phyloP scores from a whole-genome alignment of 2,113 vertebrate genomes.

The Myanophis thanlyinensis region DNA sequence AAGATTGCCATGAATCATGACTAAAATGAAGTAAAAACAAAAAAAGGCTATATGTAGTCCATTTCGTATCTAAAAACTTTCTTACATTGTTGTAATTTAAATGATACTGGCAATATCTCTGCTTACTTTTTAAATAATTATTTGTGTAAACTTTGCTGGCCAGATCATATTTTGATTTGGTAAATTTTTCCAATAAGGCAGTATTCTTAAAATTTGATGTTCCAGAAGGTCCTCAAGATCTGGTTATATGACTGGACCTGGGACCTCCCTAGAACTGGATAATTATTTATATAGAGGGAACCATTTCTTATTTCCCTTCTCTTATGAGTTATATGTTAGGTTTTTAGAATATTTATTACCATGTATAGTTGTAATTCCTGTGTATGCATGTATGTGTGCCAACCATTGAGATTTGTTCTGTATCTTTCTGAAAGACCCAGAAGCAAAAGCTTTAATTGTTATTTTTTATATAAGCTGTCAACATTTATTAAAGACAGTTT shows the following conservation, averaged over 20 bases:
- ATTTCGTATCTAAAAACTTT: not conserved
- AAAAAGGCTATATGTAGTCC: not conserved
- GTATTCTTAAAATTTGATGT: not conserved
- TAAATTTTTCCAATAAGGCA: not conserved
- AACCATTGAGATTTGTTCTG: constrained; percentile 65
- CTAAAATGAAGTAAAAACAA: not conserved
- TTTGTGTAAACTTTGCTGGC: not conserved
- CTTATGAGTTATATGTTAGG: not conserved
- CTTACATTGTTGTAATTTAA: not conserved
- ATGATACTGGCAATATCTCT: not conserved
- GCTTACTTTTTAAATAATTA: not conserved
- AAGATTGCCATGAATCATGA: not conserved
- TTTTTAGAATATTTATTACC: not conserved
- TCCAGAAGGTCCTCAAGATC: not conserved
- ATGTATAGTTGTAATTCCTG: not conserved
- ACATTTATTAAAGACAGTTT: constrained; percentile 88
- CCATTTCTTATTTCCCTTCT: not conserved
- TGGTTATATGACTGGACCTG: not conserved
- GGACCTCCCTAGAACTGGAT: not conserved
- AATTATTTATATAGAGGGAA: not conserved
- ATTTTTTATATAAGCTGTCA: constrained; percentile 76
- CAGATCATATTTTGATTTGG: not conserved
- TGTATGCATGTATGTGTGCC: not conserved
- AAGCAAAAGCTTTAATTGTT: constrained; percentile 78
- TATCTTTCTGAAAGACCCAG: constrained; percentile 61